Conservation (phyloP, 92 coral and sea anemone species). For the Montipora capitata region DNA sequence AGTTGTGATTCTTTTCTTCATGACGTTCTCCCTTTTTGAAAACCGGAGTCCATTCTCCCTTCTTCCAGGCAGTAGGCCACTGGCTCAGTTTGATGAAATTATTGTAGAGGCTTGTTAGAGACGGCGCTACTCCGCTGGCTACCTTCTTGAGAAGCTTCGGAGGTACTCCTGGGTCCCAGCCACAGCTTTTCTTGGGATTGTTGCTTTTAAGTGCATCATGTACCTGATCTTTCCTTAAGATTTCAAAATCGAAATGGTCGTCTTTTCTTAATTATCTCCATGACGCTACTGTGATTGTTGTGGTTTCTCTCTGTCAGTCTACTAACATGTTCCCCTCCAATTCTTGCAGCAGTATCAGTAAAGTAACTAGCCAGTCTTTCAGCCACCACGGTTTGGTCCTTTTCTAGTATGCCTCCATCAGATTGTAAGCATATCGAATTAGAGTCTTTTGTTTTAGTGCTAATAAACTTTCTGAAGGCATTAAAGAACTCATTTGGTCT, state of each 20-base stretch:
- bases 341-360: constrained; percentile 44
- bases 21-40: constrained; percentile 61
- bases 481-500: constrained; percentile 50
- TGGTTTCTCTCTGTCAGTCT: constrained; percentile 58
- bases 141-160: constrained; percentile 65
- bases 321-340: constrained; percentile 55
- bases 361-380: constrained; percentile 41
- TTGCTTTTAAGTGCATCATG: constrained; percentile 52
- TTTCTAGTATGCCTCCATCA: constrained; percentile 20
- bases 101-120: constrained; percentile 59
- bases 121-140: constrained; percentile 71
- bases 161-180: constrained; percentile 57
- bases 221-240: constrained; percentile 56
- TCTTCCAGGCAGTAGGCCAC: constrained; percentile 54
- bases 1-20: constrained; percentile 32
- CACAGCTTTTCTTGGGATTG: constrained; percentile 54
- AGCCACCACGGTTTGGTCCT: constrained; percentile 2
- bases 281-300: constrained; percentile 57
- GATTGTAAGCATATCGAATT: constrained; percentile 32
- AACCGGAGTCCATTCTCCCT: constrained; percentile 69
- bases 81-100: constrained; percentile 33
- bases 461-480: constrained; percentile 64
- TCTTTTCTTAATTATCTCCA: constrained; percentile 26
- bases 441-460: constrained; percentile 43
- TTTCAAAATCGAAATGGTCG: constrained; percentile 40